Conservation (phyloP, 2,888 invertebrate genomes). For the Operophtera brumata region DNA sequence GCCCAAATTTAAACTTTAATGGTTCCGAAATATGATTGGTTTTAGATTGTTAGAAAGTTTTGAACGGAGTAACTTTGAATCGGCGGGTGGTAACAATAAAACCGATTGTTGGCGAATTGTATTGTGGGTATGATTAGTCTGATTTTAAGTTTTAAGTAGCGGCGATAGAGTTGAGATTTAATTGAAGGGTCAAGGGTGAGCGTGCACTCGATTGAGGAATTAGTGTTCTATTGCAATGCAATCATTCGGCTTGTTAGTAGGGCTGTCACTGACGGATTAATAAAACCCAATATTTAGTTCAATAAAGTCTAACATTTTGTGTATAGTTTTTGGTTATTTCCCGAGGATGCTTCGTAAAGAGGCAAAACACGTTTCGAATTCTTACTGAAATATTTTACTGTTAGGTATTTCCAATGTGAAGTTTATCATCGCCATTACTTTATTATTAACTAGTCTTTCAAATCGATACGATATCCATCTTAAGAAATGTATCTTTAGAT, state of each 20-base stretch:
- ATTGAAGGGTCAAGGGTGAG: constrained; percentile 49
- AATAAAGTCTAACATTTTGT: too few species aligned
- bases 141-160: constrained; percentile 43
- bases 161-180: constrained; percentile 41
- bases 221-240: constrained; percentile 66
- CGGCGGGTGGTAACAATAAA: constrained; percentile 78
- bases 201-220: constrained; percentile 58
- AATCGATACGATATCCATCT: too few species aligned
- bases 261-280: constrained; percentile 37
- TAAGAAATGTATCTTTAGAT: too few species aligned
- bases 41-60: constrained; percentile 26
- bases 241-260: constrained; percentile 54
- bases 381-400: too few species aligned
- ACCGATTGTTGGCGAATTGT: constrained; percentile 55
- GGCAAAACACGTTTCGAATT: too few species aligned
- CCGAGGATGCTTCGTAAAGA: too few species aligned
- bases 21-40: constrained; percentile 31
- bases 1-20: constrained; percentile 36
- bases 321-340: too few species aligned
- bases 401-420: too few species aligned
- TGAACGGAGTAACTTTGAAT: constrained; percentile 54
- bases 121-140: constrained; percentile 19
- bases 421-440: too few species aligned
- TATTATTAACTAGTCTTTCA: too few species aligned
- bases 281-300: too few species aligned